Base-by-base conservation (phyloP, 1,140 invertebrate genomes). In the Polypedilum pembai region DNA sequence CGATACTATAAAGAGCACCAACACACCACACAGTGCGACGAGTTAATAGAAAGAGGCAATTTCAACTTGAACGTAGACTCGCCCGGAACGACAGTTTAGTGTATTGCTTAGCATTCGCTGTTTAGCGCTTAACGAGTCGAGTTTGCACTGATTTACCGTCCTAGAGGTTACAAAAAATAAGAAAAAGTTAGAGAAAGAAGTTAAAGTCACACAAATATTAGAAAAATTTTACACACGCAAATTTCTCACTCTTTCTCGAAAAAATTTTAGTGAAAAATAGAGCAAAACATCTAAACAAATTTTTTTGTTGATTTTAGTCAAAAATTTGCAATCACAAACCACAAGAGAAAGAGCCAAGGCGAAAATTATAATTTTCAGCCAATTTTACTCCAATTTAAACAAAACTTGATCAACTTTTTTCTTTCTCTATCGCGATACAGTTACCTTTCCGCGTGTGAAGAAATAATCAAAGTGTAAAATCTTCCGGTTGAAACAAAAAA, bases 131-230 rank as follows among this genome's bases (percentile, higher is more conserved):
- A 69, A 69, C 65, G 65, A 69, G 33, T 74, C 75, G 75, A 76
- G 73, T 76, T 74, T 73, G 75, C 74, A 76, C 74, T 65, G 75
- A 76, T 76, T 76, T 74, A 74, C 75, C 75, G 75, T 76, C 75
- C 75, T 76, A 69, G 65, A 69, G 65, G 65, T 69, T 69, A 69
- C 65, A 69, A 18, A 69, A 69, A 66, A 66, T 17, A 20, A 66
- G 18, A n/a, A 66, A 69, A 56, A n/a, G n/a, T 15, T n/a, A 56
- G 12, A 56, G n/a, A 56, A 56, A n/a, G 45, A 56, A 56, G 45
- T 56, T 56, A 56, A 56, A 56, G 15, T 12, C 8, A 45, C 15
- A 45, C 41, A 45, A 45, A 3, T n/a, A 56, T n/a, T 15, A 56
- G 3, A 56, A 56, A n/a, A 33, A 33, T 33, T 33, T 33, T 33